Base-by-base conservation (phyloP, 2,113 vertebrate genomes). In the Oenanthe melanoleuca region DNA sequence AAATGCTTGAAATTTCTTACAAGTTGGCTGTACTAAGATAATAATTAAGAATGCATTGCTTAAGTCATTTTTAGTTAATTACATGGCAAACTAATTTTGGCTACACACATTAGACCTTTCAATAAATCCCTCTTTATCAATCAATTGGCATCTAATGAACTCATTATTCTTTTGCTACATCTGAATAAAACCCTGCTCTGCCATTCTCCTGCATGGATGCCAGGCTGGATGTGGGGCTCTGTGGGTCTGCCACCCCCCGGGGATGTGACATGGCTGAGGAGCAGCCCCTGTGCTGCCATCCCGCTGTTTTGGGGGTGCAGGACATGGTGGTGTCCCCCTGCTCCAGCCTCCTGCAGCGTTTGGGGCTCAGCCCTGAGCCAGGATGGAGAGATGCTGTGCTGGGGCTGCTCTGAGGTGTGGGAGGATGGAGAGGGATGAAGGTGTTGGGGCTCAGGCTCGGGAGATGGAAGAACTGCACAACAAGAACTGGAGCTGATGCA, bases 1-100 rank as follows among this genome's bases (percentile, higher is more conserved):
- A 98, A 97, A 96, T 95, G 97, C 97, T 97, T 97, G 97, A 97
- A 95, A 97, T 97, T 97, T 96, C 95, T 97, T 97, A 96, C 95
- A 96, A 83, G 91, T 96, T 92, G 95, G 96, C 95, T 97, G 78
- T 92, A 96, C 95, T 70, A 92, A 96, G 94, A 97, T 96, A 97
- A 96, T 96, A 95, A 97, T 98, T 98, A 98, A 97, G 93, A 97
- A 95, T 97, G 97, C 96, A 96, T 88, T 91, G 95, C 96, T 86
- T 95, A 97, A 98, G 95, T 97, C 47, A 77, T 96, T 97, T 96
- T 96, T 95, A 96, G 96, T 97, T 98, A 97, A 97, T 97, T 97
- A 96, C 92, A 97, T 97, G 97, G 93, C 96, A 98, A 97, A 95
- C 96, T 97, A 97, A 97, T 98, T 98, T 97, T 96, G 94, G 96